Percentiles rank a stretch among this genome's conserved stretches.
These are phyloP conservation scores for Actinemys pallida DNA, from an alignment of 2,113 vertebrate genomes.

Conservation along the genomic window DNA sequence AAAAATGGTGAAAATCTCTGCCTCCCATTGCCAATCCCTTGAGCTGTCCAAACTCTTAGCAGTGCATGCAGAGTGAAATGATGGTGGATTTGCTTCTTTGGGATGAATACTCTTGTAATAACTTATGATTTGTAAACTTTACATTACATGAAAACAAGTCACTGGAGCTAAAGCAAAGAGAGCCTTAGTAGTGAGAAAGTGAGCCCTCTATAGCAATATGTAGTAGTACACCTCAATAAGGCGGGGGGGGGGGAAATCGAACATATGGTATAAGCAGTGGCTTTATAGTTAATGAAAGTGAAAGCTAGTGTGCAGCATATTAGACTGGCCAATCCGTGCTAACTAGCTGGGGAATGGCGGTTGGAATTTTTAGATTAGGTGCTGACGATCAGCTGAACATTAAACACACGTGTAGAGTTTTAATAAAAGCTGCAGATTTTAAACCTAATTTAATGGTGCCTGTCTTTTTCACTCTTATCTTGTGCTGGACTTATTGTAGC, in stretches of 20 bases:
- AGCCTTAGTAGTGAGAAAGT: neutral
- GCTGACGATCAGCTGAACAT: neutral
- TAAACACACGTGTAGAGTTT: neutral
- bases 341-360: neutral
- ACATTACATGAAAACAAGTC: rapidly evolving
- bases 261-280: neutral
- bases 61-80: neutral
- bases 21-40: neutral
- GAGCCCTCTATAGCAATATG: neutral
- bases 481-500: neutral
- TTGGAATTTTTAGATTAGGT: neutral
- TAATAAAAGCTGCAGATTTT: neutral
- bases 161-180: neutral
- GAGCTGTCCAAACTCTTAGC: neutral
- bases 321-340: neutral
- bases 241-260: neutral
- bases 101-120: neutral
- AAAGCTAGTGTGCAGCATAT: neutral
- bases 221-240: neutral
- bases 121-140: neutral
- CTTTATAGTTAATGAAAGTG: neutral
- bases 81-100: neutral
- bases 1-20: neutral
- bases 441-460: neutral
- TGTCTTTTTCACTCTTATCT: neutral